Conservation (phyloP, 2,888 invertebrate species). For the Tricholauxania praeusta region DNA sequence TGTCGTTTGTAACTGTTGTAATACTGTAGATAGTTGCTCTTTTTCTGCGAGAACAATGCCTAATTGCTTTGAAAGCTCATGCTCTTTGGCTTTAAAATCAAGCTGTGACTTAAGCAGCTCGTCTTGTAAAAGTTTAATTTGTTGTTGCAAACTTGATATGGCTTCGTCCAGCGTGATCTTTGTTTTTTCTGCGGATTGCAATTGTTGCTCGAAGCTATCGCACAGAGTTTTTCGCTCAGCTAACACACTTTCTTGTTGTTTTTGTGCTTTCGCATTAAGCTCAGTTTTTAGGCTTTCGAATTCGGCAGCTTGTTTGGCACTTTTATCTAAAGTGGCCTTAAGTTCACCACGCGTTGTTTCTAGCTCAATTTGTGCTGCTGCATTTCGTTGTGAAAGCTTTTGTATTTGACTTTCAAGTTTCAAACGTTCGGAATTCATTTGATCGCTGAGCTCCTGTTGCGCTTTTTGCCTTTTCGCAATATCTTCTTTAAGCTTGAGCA, state of each 20-base stretch:
- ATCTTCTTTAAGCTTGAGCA: conserved; percentile 53
- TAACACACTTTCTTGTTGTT: conserved; percentile 41
- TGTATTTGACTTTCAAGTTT: conserved; percentile 53
- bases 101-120: conserved; percentile 50
- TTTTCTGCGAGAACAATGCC: conserved; percentile 39
- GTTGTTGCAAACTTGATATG: conserved; percentile 47
- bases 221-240: conserved; percentile 46
- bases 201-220: conserved; percentile 47
- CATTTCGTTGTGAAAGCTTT: conserved; percentile 52
- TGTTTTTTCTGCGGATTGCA: conserved; percentile 45
- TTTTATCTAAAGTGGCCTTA: conserved; percentile 31
- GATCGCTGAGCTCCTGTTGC: conserved; percentile 51
- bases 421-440: conserved; percentile 50
- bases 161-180: conserved; percentile 48
- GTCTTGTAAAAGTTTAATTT: conserved; percentile 50
- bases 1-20: conserved; percentile 47
- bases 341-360: conserved; percentile 44
- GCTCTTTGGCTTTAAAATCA: conserved; percentile 48
- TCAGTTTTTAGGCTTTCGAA: conserved; percentile 44
- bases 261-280: conserved; percentile 33
- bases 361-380: conserved; percentile 48
- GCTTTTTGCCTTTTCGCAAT: conserved; percentile 50
- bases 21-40: conserved; percentile 37
- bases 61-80: conserved; percentile 48
- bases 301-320: conserved; percentile 40